Evolutionary conservation across 1,140 invertebrate species (phyloP), one percentile per base, ranked within the genome.

Genomic region (Drosophila cardini): DNA sequence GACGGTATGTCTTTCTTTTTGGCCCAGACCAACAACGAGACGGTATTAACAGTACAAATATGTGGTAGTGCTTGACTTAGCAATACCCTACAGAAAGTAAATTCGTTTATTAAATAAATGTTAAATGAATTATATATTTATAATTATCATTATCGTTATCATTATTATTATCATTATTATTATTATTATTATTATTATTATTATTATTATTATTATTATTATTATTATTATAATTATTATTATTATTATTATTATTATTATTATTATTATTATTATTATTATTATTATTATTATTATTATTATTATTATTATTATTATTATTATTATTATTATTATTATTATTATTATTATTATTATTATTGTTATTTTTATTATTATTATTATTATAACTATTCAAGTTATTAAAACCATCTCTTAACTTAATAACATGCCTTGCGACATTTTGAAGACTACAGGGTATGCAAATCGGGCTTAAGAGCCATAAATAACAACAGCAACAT

Each of bases 401-500:
- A n/a, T n/a, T n/a, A n/a, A n/a, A n/a, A n/a, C n/a, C n/a, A n/a
- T n/a, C n/a, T n/a, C n/a, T n/a, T n/a, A n/a, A n/a, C n/a, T n/a
- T n/a, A n/a, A n/a, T n/a, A n/a, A n/a, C n/a, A n/a, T n/a, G n/a
- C n/a, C n/a, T n/a, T n/a, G n/a, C n/a, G n/a, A n/a, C 2, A 26
- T 26, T 26, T 26, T 26, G 5, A 26, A 26, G 4, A 26, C 21
- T 26, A 36, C 43, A 67, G 64, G 53, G 64, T 67, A 50, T 48
- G 43, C 18, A 68, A 79, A 70, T 73, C 57, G 48, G 56, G 56
- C 52, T 45, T 68, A 36, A 73, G 50, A 38, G 48, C 18, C 63
- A 74, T 79, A 78, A 73, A 79, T 79, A 79, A 69, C 34, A 32
- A 56, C 48, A 40, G 26, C 48, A 26, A 30, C 45, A 61, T 18